Evolutionary conservation across 2,888 invertebrate genomes (phyloP).

Genomic region (Rhamphomyia laevipes): DNA sequence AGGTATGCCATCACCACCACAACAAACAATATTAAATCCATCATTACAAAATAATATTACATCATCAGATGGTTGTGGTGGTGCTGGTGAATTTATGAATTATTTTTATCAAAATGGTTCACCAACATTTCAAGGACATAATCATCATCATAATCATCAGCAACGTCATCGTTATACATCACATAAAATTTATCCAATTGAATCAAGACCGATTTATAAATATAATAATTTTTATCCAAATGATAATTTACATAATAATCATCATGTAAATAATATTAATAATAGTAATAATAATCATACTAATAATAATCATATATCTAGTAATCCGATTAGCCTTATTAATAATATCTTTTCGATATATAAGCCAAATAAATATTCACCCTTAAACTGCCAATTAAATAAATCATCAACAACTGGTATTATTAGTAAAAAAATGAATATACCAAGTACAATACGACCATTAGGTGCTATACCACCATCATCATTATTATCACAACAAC

Average conservation of each 20-base stretch:
- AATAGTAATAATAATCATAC: constrained; percentile 15
- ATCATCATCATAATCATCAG: constrained; percentile 34
- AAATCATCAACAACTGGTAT: neutral
- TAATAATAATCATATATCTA: constrained; percentile 19
- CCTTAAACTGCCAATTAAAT: constrained; percentile 36
- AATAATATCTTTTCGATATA: constrained; percentile 39
- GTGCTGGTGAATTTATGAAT: no score
- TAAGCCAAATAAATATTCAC: constrained; percentile 38
- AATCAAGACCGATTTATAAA: constrained; percentile 33
- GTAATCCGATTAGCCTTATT: constrained; percentile 35
- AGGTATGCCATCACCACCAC: constrained; percentile 36
- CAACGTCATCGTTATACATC: constrained; percentile 21
- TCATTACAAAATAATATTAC: neutral
- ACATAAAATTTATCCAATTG: constrained; percentile 33
- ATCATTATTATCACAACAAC: neutral
- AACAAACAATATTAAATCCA: constrained; percentile 15
- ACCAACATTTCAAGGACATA: constrained; percentile 12
- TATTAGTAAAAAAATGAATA: constrained; percentile 36
- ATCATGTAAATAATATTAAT: constrained; percentile 17
- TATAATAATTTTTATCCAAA: constrained; percentile 37
- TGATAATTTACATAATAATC: constrained; percentile 27
- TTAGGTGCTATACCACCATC: constrained; percentile 23
- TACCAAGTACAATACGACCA: constrained; percentile 34
- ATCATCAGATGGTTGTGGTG: no score
- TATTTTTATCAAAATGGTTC: neutral